Conservation (phyloP, 1,140 invertebrate genomes). For the Drosophila eugracilis region DNA sequence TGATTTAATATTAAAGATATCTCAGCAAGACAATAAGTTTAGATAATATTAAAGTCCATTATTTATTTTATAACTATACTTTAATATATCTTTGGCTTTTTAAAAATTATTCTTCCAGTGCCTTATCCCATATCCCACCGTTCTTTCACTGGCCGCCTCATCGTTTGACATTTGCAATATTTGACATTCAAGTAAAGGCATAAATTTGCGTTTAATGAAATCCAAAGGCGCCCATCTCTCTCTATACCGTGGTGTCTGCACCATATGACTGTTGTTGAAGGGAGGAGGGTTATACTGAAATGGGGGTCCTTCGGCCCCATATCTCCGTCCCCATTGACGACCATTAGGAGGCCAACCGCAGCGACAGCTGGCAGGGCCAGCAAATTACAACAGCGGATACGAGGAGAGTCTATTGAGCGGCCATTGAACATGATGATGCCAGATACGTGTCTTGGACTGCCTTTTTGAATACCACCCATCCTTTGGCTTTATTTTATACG, state of each 20-base stretch:
- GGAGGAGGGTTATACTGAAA: background rate
- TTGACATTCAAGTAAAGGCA: slow-evolving; percentile 81
- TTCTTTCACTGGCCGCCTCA: slow-evolving; percentile 12
- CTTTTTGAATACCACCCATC: background rate
- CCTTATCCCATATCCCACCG: background rate
- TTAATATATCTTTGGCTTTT: background rate
- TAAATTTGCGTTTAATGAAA: slow-evolving; percentile 84
- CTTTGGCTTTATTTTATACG: background rate
- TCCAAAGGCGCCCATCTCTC: slow-evolving; percentile 42
- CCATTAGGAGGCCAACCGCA: slow-evolving; percentile 50
- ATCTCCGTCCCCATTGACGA: slow-evolving; percentile 14
- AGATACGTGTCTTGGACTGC: slow-evolving; percentile 11
- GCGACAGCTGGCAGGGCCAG: slow-evolving; percentile 49
- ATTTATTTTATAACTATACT: no score
- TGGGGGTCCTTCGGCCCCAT: slow-evolving; percentile 2
- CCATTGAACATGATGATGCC: slow-evolving; percentile 49
- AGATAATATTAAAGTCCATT: no score
- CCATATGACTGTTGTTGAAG: slow-evolving; percentile 8
- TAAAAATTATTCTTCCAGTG: slow-evolving; percentile 6
- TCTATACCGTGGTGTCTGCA: slow-evolving; percentile 19
- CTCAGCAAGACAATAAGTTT: no score
- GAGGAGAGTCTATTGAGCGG: slow-evolving; percentile 56
- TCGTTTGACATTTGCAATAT: slow-evolving; percentile 80
- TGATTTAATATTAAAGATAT: no score
- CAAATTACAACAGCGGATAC: slow-evolving; percentile 9